A percentile compares a stretch with the other conserved stretches of the same genome.
Evolutionary conservation across 2,888 invertebrate species (phyloP).

Genomic region (Galerucella calmariensis): DNA sequence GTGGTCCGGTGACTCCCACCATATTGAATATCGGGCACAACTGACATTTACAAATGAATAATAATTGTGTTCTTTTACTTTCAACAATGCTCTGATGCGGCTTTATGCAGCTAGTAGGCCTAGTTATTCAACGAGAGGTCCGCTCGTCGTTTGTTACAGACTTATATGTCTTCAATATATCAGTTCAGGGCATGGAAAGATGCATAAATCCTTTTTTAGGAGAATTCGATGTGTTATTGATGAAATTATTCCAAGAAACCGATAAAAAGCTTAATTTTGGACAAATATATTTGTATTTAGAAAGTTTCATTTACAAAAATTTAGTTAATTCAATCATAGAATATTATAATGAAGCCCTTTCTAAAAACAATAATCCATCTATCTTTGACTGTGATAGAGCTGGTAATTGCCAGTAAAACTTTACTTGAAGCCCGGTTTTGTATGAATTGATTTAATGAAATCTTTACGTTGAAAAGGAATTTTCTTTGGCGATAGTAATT

Average conservation of each 20-base stretch:
- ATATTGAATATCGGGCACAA: constrained; percentile 66
- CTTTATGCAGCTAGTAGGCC: constrained; percentile 56
- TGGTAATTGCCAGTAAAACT: no score
- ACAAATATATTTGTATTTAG: background rate
- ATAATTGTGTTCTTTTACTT: constrained; percentile 66
- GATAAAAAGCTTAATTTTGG: background rate
- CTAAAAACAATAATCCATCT: no score
- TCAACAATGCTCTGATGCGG: constrained; percentile 60
- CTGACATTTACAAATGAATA: constrained; percentile 67
- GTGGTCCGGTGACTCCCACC: constrained; percentile 65
- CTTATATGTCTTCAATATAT: constrained; percentile 18
- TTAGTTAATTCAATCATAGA: no score
- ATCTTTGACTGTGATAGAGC: no score
- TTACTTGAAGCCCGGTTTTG: no score
- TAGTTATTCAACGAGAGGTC: constrained; percentile 51
- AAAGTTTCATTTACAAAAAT: background rate
- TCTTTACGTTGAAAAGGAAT: no score
- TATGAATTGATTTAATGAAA: no score
- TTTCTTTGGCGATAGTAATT: no score
- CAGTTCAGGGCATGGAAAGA: constrained; percentile 11
- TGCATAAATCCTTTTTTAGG: constrained; percentile 18
- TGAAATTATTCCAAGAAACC: background rate
- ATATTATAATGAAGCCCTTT: no score
- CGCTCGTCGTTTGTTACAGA: constrained; percentile 47
- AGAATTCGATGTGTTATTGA: constrained; percentile 9